Percentiles rank a stretch among this genome's conserved stretches.
phyloP scores from a whole-genome alignment of 2,797 vertebrate species.

The Otolemur crassicaudatus region DNA sequence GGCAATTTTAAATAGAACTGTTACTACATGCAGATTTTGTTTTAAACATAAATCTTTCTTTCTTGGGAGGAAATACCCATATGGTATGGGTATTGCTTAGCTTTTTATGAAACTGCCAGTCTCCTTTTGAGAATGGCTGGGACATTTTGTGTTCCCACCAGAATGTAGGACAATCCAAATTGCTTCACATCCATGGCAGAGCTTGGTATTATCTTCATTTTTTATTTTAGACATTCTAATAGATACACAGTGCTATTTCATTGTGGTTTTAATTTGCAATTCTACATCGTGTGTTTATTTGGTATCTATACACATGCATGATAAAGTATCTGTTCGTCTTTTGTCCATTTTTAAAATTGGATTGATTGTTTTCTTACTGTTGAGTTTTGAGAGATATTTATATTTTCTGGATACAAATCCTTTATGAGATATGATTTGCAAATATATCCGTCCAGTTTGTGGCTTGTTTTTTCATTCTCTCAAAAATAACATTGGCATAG shows the following conservation, averaged over 20 bases:
- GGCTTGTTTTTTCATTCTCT: not conserved
- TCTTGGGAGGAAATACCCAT: too few relatives aligned
- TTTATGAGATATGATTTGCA: not conserved
- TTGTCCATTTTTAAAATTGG: not conserved
- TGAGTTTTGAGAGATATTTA: not conserved
- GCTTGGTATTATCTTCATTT: not conserved
- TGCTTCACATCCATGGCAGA: not conserved
- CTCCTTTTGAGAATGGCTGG: not conserved
- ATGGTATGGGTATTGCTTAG: not conserved
- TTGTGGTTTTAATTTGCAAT: not conserved
- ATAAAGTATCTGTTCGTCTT: not conserved
- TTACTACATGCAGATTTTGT: too few relatives aligned
- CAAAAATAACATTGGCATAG: not conserved
- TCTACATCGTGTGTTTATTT: not conserved
- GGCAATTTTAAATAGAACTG: too few relatives aligned
- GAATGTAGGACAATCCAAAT: not conserved
- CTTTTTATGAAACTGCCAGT: not conserved
- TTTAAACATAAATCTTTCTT: too few relatives aligned
- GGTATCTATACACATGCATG: not conserved
- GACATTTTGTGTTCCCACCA: not conserved
- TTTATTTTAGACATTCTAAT: not conserved
- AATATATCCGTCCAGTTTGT: not conserved
- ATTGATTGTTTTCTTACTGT: not conserved
- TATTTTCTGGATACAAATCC: not conserved
- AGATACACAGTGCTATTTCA: not conserved